Conservation (phyloP, 2,113 vertebrate species). For the Clarias gariepinus region DNA sequence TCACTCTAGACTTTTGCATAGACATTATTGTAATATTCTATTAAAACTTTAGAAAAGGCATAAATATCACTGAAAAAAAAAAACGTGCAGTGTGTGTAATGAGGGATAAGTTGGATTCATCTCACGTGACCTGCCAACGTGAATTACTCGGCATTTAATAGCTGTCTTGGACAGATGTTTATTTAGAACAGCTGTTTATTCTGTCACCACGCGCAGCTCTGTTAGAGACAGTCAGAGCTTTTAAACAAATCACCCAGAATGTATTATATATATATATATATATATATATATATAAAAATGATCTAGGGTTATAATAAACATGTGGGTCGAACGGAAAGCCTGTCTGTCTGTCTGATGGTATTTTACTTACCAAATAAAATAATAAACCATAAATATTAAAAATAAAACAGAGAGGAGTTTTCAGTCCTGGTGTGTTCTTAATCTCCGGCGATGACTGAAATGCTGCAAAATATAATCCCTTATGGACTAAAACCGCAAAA, state of each 20-base stretch:
- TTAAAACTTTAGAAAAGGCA: background rate
- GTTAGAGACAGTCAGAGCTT: background rate
- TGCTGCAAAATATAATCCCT: background rate
- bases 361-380: slow-evolving; percentile 10
- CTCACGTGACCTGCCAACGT: background rate
- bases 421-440: background rate
- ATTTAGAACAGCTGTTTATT: background rate
- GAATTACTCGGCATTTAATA: background rate
- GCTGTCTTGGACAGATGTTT: background rate
- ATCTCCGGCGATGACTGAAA: background rate
- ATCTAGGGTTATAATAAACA: background rate
- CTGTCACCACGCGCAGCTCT: background rate
- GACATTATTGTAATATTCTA: background rate
- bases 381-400: too few relatives aligned
- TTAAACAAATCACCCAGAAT: background rate
- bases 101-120: background rate
- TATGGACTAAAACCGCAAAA: background rate
- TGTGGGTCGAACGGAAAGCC: background rate
- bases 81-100: background rate
- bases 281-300: too few relatives aligned
- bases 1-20: background rate
- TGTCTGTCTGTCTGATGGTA: background rate
- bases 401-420: background rate
- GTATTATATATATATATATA: too few relatives aligned
- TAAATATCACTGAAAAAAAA: background rate